phyloP scores from a whole-genome alignment of 35 echinoderm and acorn worm genomes.

The Patiria miniata region DNA sequence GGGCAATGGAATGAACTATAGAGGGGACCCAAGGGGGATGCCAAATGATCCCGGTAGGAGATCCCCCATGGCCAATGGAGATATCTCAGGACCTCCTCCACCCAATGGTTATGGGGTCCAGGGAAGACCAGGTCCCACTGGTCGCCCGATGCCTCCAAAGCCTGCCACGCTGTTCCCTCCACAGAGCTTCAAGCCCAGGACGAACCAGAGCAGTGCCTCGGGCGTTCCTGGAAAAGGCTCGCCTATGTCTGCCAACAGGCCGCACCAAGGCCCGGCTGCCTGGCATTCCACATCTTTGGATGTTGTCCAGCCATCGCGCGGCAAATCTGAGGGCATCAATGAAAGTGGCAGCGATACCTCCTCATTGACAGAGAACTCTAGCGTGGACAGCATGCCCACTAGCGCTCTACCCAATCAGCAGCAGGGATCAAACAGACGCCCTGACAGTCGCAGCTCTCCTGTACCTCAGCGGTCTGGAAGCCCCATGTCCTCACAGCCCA shows the following conservation, averaged over 20 bases:
- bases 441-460: conserved; percentile 19
- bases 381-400: conserved; percentile 83
- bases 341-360: conserved; percentile 99
- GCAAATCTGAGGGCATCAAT: conserved; percentile 39
- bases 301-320: neutral
- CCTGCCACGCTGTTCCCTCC: conserved; percentile 31
- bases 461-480: conserved; percentile 24
- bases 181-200: conserved; percentile 53
- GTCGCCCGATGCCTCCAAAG: conserved; percentile 18
- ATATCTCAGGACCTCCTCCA: neutral
- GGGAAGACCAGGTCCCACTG: neutral
- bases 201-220: conserved; percentile 34
- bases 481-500: conserved; percentile 35
- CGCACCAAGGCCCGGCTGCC: neutral
- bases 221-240: neutral
- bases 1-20: neutral
- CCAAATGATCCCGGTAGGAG: neutral
- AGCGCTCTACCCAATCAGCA: conserved; percentile 60
- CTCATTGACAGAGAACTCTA: conserved; percentile 97
- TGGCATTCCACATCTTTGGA: neutral
- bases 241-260: conserved; percentile 8
- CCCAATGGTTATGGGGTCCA: neutral
- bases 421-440: conserved; percentile 26
- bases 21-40: conserved; percentile 31
- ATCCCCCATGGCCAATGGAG: conserved; percentile 30